These are phyloP conservation scores for Calidris pugnax DNA, from an alignment of 2,113 vertebrate genomes.

Conservation along the genomic window DNA sequence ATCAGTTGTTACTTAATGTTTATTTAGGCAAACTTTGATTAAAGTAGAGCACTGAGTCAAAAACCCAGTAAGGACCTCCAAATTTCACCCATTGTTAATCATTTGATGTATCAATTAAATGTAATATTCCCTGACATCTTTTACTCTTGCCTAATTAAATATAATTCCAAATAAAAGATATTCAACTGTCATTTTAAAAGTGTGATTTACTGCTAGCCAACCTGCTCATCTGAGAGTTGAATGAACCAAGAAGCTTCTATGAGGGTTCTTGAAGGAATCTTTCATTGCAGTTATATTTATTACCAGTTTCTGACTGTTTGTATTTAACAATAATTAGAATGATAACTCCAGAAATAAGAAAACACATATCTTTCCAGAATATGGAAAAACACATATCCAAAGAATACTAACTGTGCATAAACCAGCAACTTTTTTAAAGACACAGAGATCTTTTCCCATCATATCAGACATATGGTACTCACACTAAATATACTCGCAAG, in stretches of 20 bases:
- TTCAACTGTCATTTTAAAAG: background rate
- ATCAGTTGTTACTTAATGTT: constrained; percentile 15
- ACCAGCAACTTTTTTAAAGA: background rate
- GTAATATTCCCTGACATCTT: background rate
- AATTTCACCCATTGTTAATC: background rate
- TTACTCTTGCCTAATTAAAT: background rate
- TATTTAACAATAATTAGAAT: background rate
- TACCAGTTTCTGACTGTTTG: background rate
- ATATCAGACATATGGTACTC: background rate
- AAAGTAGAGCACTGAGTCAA: background rate
- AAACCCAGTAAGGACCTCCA: background rate
- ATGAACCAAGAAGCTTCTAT: background rate
- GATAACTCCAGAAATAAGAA: background rate
- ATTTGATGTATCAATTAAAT: background rate
- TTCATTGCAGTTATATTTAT: background rate
- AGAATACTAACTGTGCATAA: background rate
- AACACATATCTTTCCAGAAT: too few species aligned
- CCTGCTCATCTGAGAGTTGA: background rate
- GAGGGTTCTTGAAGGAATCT: background rate
- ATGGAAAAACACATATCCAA: background rate
- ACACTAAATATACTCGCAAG: background rate
- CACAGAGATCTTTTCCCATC: background rate
- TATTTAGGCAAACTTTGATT: background rate
- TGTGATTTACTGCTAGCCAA: background rate
- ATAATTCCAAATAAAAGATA: background rate